Conservation (phyloP, 2,113 vertebrate species). For the Heloderma charlesbogerti region DNA sequence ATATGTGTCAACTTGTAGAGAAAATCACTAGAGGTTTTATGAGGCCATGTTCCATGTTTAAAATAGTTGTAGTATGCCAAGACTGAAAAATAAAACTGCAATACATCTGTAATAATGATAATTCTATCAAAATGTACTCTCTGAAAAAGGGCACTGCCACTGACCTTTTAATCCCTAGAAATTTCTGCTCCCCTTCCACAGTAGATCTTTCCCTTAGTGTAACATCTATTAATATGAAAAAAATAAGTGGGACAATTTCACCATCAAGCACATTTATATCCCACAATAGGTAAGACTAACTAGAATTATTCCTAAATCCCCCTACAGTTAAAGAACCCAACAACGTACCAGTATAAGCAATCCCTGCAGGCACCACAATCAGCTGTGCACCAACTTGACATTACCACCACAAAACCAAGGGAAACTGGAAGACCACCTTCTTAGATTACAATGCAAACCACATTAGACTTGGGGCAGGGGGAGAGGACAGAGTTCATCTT, state of each 20-base stretch:
- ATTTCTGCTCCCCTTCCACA: not conserved
- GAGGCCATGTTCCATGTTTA: constrained; percentile 44
- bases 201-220: not conserved
- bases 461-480: not conserved
- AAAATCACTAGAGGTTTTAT: constrained; percentile 9
- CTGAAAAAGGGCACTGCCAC: not conserved
- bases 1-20: constrained; percentile 53
- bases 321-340: not conserved
- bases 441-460: not conserved
- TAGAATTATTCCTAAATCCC: not conserved
- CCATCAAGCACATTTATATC: not conserved
- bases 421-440: not conserved
- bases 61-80: constrained; percentile 35
- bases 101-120: not conserved
- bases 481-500: not conserved
- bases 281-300: not conserved
- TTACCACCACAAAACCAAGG: not conserved
- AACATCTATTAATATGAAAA: not conserved
- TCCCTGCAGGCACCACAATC: too few species aligned
- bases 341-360: not conserved
- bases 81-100: not conserved
- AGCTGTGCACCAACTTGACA: not conserved
- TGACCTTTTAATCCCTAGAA: not conserved
- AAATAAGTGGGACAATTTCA: not conserved
- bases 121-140: not conserved